A percentile compares a stretch with the other conserved stretches of the same genome.
Evolutionary conservation across 2,797 vertebrate genomes (phyloP).

Genomic region (Emys orbicularis): DNA sequence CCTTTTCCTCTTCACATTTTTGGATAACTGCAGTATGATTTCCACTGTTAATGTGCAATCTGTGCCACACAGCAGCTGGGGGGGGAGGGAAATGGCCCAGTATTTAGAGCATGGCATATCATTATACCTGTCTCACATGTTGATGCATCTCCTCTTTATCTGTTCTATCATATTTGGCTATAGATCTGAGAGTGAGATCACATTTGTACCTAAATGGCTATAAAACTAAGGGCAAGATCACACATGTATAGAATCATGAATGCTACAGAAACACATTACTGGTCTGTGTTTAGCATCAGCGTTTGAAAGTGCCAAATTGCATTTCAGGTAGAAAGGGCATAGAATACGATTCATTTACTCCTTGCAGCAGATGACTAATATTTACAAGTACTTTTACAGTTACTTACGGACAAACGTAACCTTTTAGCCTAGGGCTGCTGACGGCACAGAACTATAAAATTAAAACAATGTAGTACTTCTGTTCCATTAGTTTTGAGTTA

Average conservation of each 20-base stretch:
- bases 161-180: conserved; percentile 60
- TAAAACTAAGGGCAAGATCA: not conserved
- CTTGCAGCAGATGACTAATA: conserved; percentile 15
- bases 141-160: conserved; percentile 55
- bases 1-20: conserved; percentile 25
- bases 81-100: conserved; percentile 2
- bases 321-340: conserved; percentile 34
- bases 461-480: conserved; percentile 42
- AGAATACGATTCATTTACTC: conserved; percentile 49
- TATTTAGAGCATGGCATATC: not conserved
- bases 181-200: conserved; percentile 60
- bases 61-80: conserved; percentile 13
- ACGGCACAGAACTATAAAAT: conserved; percentile 1
- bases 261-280: conserved; percentile 48
- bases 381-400: conserved; percentile 51
- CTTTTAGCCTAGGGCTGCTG: conserved; percentile 51
- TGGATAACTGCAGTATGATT: conserved; percentile 56
- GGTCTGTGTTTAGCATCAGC: conserved; percentile 12
- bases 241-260: not conserved
- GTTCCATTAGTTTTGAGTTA: conserved; percentile 44
- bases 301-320: conserved; percentile 39
- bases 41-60: conserved; percentile 40
- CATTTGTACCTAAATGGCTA: not conserved
- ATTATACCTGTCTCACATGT: conserved; percentile 52
- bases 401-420: not conserved